phyloP scores from a whole-genome alignment of 2,113 vertebrate species.

The Pelobates fuscus region DNA sequence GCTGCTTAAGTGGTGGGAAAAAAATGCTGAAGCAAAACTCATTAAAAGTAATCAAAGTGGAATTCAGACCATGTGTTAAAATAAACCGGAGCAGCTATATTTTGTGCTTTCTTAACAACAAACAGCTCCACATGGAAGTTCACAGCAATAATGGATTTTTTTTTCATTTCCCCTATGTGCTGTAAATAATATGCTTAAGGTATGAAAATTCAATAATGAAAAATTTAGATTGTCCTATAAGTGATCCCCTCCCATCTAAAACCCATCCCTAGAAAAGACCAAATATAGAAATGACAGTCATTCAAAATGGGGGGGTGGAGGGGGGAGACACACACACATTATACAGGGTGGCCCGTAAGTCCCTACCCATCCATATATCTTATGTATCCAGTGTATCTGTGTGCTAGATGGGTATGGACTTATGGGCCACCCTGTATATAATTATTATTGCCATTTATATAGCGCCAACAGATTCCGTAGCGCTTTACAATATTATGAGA shows the following conservation, averaged over 20 bases:
- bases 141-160: conserved; percentile 56
- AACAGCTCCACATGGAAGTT: conserved; percentile 50
- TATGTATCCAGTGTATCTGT: too few relatives aligned
- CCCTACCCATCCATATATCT: too few relatives aligned
- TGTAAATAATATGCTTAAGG: conserved; percentile 51
- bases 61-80: conserved; percentile 58
- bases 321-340: too few relatives aligned
- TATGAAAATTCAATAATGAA: conserved; percentile 37
- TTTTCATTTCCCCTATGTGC: conserved; percentile 57
- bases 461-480: too few relatives aligned
- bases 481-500: too few relatives aligned
- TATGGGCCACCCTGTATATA: too few relatives aligned
- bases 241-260: conserved; percentile 14
- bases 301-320: too few relatives aligned
- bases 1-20: conserved; percentile 46
- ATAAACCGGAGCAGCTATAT: conserved; percentile 56
- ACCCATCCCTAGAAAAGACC: conserved; percentile 15
- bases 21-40: conserved; percentile 49
- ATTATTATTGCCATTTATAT: too few relatives aligned
- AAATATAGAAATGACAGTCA: too few relatives aligned
- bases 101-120: conserved; percentile 53
- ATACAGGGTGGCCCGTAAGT: too few relatives aligned
- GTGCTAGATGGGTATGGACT: too few relatives aligned
- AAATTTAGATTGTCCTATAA: conserved; percentile 27
- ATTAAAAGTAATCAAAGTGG: conserved; percentile 54